Evolutionary conservation across 2,113 vertebrate species (phyloP), one percentile per base, ranked within the genome.

Genomic region (Alligator sinensis): DNA sequence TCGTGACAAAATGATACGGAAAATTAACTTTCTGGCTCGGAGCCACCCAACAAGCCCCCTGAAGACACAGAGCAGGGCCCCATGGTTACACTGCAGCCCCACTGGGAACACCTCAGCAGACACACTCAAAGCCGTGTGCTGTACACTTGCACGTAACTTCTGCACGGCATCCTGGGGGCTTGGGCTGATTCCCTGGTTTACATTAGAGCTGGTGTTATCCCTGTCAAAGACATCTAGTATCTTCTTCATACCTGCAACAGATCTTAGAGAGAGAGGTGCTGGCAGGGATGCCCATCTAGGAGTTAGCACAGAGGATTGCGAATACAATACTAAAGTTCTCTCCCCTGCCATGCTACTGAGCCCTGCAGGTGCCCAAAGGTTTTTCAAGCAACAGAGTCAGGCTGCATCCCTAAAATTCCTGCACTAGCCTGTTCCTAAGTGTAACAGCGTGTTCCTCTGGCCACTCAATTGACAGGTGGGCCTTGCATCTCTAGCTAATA

Each of bases 241-340:
- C 25, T 6, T 22, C n/a, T 60, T n/a, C 27, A 18, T 58, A 28
- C 18, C 55, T 0, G 2, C 54, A 47, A 13, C 28, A 58, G 55
- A 12, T 2, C 16, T 2, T 0, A 0, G 6, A 18, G 54, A 74
- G 47, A 16, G 55, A 25, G 0, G 2, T 0, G 63, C 77, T 27
- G 82, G 13, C 3, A 3, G 66, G 86, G 74, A 4, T 15, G 0
- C 27, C 5, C 86, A 30, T 24, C 66, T 34, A 82, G 34, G 9
- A 64, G 75, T 0, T 2, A 55, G 61, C 0, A 6, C 72, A 27
- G 92, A n/a, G 76, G 10, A 60, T 28, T 57, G 90, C 84, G 92
- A 90, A 82, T 0, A 34, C 34, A 77, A 34, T 62, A 68, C 84
- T 91, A 4, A 2, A 54, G 62, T 28, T 77, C 30, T 60, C 74